phyloP scores from a whole-genome alignment of 2,113 vertebrate species.

The Megaceryle torquata region DNA sequence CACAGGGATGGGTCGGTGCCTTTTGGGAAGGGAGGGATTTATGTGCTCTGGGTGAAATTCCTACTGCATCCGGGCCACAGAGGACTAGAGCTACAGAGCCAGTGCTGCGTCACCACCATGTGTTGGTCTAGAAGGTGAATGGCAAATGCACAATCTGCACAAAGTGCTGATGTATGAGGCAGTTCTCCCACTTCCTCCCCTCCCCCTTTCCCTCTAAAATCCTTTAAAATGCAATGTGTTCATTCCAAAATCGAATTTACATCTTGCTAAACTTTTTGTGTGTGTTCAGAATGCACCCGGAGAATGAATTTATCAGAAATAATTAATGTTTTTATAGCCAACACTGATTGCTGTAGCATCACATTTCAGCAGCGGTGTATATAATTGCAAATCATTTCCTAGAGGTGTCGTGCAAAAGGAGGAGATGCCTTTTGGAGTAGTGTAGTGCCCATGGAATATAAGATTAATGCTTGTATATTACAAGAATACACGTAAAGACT shows the following conservation, averaged over 20 bases:
- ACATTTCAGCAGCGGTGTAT: neutral
- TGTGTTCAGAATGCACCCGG: neutral
- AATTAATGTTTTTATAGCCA: conserved; percentile 50
- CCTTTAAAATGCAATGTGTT: neutral
- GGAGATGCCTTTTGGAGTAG: conserved; percentile 21
- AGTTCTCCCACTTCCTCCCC: neutral
- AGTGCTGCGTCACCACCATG: rapidly evolving
- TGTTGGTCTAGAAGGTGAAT: neutral
- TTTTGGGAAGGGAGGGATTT: neutral
- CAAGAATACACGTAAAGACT: conserved; percentile 21
- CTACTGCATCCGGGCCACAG: rapidly evolving
- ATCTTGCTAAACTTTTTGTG: neutral
- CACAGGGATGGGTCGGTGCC: neutral
- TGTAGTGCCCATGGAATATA: neutral
- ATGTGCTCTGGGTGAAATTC: neutral
- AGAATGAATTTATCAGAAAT: conserved; percentile 51
- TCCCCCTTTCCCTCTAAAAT: neutral
- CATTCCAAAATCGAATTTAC: neutral
- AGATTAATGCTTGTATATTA: conserved; percentile 29
- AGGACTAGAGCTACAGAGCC: neutral
- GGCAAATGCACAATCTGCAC: no score
- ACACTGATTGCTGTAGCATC: conserved; percentile 26
- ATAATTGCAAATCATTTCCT: conserved; percentile 57
- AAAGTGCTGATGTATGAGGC: neutral
- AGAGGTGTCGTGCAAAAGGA: conserved; percentile 41